phyloP scores from a whole-genome alignment of 2,888 invertebrate genomes.

The Strigamia transsilvanica region DNA sequence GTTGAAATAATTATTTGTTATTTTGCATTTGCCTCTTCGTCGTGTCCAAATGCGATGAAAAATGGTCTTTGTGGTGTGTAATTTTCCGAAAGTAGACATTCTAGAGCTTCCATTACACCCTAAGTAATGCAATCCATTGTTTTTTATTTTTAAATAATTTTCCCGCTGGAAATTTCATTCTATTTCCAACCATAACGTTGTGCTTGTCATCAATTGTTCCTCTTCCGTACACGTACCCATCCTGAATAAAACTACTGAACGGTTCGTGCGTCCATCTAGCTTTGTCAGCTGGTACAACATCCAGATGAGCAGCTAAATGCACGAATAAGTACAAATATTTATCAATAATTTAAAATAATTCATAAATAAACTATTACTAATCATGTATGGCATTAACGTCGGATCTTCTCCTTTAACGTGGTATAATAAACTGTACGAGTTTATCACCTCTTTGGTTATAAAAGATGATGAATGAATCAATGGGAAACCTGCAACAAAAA shows the following conservation, averaged over 20 bases:
- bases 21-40: slow-evolving; percentile 66
- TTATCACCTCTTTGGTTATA: slow-evolving; percentile 61
- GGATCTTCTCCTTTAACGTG: slow-evolving; percentile 61
- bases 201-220: slow-evolving; percentile 68
- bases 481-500: slow-evolving; percentile 61
- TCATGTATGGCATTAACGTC: slow-evolving; percentile 65
- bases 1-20: neutral
- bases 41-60: slow-evolving; percentile 68
- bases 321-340: neutral
- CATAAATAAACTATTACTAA: slow-evolving; percentile 57
- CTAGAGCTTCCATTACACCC: slow-evolving; percentile 67
- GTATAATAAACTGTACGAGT: slow-evolving; percentile 65
- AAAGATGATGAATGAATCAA: slow-evolving; percentile 60
- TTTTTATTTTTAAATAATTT: neutral
- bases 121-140: slow-evolving; percentile 57
- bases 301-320: slow-evolving; percentile 65
- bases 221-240: slow-evolving; percentile 67
- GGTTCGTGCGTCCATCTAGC: slow-evolving; percentile 63
- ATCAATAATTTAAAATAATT: neutral
- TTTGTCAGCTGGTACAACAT: slow-evolving; percentile 66
- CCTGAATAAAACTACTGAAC: slow-evolving; percentile 65
- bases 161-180: neutral
- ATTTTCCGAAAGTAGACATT: slow-evolving; percentile 63
- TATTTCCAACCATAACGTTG: slow-evolving; percentile 64
- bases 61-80: slow-evolving; percentile 65